Evolutionary conservation across 1,140 invertebrate species (phyloP).

Genomic region (Drosophila aff.): DNA sequence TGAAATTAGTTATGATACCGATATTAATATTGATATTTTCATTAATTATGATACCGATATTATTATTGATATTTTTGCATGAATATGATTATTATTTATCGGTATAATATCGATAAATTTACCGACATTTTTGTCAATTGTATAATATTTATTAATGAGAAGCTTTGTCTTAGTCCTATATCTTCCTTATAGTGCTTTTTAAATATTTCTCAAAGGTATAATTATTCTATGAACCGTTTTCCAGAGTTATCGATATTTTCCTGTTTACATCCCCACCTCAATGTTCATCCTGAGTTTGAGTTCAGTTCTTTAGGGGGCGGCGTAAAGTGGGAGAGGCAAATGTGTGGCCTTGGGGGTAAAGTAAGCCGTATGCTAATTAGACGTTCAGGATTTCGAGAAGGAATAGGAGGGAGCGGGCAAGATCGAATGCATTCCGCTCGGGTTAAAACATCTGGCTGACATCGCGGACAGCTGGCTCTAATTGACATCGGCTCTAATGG

Average conservation of each 20-base stretch:
- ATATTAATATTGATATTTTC: background rate
- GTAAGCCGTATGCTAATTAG: slow-evolving; percentile 42
- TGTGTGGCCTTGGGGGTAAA: slow-evolving; percentile 30
- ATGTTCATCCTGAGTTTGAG: background rate
- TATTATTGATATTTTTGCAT: background rate
- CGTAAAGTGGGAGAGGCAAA: slow-evolving; percentile 1
- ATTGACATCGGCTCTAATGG: slow-evolving; percentile 48
- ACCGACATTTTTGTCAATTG: too few species aligned
- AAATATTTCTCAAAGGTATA: background rate
- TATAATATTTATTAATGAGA: too few species aligned
- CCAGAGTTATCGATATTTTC: background rate
- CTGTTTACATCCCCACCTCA: background rate
- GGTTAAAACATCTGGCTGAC: slow-evolving; percentile 27
- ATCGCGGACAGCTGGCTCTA: slow-evolving; percentile 38
- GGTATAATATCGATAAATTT: background rate
- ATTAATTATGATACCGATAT: too few species aligned
- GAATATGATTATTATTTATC: background rate
- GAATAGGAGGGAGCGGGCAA: background rate
- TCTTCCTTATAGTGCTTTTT: background rate
- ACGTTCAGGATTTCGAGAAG: slow-evolving; percentile 8
- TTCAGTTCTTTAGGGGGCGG: background rate
- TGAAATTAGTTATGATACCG: background rate
- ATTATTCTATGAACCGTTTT: background rate
- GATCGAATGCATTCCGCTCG: slow-evolving; percentile 32
- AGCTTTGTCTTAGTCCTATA: too few species aligned